Base-by-base conservation (phyloP, 2,113 vertebrate genomes). In the Gavialis gangeticus region DNA sequence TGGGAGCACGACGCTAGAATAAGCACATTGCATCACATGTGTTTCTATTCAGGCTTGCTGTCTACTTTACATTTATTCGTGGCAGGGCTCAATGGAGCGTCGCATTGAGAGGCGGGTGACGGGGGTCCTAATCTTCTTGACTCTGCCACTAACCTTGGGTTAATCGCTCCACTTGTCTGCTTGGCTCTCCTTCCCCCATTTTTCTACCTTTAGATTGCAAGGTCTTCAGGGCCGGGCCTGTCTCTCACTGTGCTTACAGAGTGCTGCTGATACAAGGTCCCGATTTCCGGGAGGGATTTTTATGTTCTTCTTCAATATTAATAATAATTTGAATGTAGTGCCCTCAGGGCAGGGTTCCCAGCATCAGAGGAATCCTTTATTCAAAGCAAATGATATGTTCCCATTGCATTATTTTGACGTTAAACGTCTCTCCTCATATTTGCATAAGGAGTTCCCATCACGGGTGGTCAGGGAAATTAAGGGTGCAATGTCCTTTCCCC, bases 41-140 rank as follows among this genome's bases (percentile, higher is more conserved):
- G 27, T 59, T 25, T 64, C 21, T 25, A 75, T 24, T 55, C 57
- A 80, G 66, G 18, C 17, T 58, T 54, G 25, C 56, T 1, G 1
- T 13, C 82, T 37, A 28, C 1, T 1, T 21, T 28, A 63, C 2
- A 0, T 28, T 10, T 28, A n/a, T 3, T 11, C 62, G 27, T 16
- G 54, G 63, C 4, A 3, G 22, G 75, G 75, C 34, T 46, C 27
- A 54, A 76, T 10, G 27, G 14, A 76, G 46, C 46, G 46, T 46
- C 46, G 46, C 46, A 46, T 18, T 73, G 13, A 24, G 34, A 81
- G 24, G 12, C 4, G 21, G 54, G 55, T 34, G 24, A 27, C 6
- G 2, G 1, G 1, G 16, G 6, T 5, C 21, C 2, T 15, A 13
- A 10, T 46, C 46, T 46, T 82, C 37, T 73, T 30, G 46, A 64